Evolutionary conservation across 2,113 vertebrate species (phyloP).

Genomic region (Platichthys stellatus): DNA sequence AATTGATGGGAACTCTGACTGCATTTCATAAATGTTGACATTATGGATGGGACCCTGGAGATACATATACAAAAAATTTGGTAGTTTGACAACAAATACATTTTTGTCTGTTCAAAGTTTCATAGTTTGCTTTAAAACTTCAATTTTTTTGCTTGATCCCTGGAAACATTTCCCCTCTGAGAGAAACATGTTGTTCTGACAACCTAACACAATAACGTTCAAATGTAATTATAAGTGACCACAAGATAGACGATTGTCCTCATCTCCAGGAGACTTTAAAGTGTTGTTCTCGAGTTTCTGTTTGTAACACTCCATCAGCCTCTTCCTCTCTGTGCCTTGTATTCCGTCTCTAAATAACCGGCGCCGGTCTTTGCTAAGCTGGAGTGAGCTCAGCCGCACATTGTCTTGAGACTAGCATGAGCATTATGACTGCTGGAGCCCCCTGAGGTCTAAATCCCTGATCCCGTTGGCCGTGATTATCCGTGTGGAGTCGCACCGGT

Average conservation of each 20-base stretch:
- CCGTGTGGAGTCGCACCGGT: constrained; percentile 66
- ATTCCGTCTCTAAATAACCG: constrained; percentile 20
- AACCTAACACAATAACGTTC: background rate
- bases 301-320: background rate
- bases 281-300: background rate
- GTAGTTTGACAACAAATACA: too few relatives aligned
- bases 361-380: constrained; percentile 45
- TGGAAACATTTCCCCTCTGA: too few relatives aligned
- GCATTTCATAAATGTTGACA: too few relatives aligned
- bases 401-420: constrained; percentile 52
- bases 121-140: too few relatives aligned
- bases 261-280: background rate
- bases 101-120: too few relatives aligned
- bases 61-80: too few relatives aligned
- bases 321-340: background rate
- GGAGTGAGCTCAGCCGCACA: constrained; percentile 48
- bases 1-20: too few relatives aligned
- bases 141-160: too few relatives aligned
- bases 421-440: constrained; percentile 47
- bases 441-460: constrained; percentile 70
- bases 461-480: constrained; percentile 70
- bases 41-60: too few relatives aligned
- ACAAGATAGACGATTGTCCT: background rate
- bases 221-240: constrained; percentile 12
- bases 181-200: too few relatives aligned